These are phyloP conservation scores for Ophthalmolycus amberensis DNA, from an alignment of 2,113 vertebrate genomes.

Conservation along the genomic window DNA sequence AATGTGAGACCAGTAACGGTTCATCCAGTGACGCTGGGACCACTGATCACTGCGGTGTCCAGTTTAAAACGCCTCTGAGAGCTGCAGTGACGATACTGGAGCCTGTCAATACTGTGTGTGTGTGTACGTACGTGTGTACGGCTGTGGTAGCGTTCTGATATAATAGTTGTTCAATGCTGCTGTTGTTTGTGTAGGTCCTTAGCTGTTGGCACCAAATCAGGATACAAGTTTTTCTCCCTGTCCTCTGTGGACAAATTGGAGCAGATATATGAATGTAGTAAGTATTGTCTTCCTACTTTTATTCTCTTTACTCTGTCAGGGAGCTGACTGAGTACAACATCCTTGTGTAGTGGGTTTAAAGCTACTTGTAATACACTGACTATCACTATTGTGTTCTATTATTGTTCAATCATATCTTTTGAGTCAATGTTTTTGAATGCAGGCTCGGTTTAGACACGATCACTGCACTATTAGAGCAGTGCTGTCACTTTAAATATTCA, in stretches of 20 bases:
- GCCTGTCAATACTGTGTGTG: background rate
- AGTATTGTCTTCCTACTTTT: conserved; percentile 75
- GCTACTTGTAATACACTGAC: background rate
- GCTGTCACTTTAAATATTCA: conserved; percentile 48
- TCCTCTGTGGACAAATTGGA: conserved; percentile 99
- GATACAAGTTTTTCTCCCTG: conserved; percentile 99
- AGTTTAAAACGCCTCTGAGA: background rate
- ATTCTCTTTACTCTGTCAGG: background rate
- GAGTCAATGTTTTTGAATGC: background rate
- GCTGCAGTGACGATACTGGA: background rate
- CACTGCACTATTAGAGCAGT: conserved; percentile 17
- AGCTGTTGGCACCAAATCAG: conserved; percentile 97
- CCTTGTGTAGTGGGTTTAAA: background rate
- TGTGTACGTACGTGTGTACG: background rate
- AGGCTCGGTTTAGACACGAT: background rate
- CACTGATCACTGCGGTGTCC: background rate
- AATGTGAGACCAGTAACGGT: background rate
- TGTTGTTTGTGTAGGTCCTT: conserved; percentile 87
- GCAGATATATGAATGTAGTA: conserved; percentile 99
- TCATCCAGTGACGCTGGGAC: background rate
- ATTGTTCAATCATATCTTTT: background rate
- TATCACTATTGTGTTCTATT: background rate
- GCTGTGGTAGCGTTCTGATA: background rate
- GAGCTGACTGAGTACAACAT: background rate
- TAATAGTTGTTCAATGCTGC: background rate